Evolutionary conservation across 1,140 invertebrate genomes (phyloP).

Genomic region (Chironomus striatipennis): DNA sequence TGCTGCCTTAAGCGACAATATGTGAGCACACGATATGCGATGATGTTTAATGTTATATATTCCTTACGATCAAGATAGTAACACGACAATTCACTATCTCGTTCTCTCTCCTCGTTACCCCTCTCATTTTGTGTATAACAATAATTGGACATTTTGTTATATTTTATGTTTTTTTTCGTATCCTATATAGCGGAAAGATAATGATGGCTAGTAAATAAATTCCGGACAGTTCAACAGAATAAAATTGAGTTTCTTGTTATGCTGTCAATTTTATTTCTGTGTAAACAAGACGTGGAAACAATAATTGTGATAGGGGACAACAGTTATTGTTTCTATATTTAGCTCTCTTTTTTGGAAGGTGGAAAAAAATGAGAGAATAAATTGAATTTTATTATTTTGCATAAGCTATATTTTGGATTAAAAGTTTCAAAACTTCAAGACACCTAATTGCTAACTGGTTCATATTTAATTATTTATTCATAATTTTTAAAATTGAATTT

Average conservation of each 20-base stretch:
- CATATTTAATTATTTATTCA: no score
- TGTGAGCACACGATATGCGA: neutral
- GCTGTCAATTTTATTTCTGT: neutral
- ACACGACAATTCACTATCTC: conserved; percentile 14
- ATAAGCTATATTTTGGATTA: no score
- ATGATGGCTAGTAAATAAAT: conserved; percentile 15
- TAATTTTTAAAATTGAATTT: no score
- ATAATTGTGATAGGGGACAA: no score
- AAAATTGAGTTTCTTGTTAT: neutral
- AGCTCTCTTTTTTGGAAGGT: no score
- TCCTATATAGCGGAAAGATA: neutral
- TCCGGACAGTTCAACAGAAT: neutral
- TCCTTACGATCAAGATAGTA: conserved; percentile 9
- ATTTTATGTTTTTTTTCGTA: neutral
- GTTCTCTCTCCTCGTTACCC: no score
- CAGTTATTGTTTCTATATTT: no score
- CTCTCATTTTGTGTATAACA: neutral
- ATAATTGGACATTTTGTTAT: conserved; percentile 21
- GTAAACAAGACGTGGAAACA: neutral
- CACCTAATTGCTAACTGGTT: no score
- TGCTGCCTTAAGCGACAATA: conserved; percentile 11
- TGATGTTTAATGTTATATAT: neutral
- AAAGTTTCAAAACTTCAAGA: no score
- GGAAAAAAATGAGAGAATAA: no score
- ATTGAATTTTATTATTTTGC: no score